Conservation (phyloP, 2,797 vertebrate species). For the Oophaga sylvatica region DNA sequence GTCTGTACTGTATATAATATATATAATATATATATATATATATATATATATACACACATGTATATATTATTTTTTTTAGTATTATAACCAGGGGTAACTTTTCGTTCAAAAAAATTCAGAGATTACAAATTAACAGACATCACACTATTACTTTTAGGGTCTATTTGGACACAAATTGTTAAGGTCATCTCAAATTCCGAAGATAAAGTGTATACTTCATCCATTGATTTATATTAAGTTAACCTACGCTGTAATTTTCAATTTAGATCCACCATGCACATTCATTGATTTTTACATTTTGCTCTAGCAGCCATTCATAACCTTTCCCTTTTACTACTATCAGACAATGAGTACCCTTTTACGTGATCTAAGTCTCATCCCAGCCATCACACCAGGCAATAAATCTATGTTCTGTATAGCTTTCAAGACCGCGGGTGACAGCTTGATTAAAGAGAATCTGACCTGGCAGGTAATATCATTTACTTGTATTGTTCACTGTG, state of each 20-base stretch:
- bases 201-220: background rate
- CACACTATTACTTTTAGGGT: no score
- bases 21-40: no score
- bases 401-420: background rate
- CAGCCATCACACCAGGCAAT: background rate
- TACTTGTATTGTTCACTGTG: background rate
- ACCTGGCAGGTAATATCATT: slow-evolving; percentile 2
- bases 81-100: no score
- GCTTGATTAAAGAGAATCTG: slow-evolving; percentile 2
- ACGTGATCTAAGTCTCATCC: background rate
- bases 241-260: background rate
- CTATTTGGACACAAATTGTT: background rate
- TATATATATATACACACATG: no score
- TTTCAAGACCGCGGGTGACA: background rate
- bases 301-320: slow-evolving; percentile 2
- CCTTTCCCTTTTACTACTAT: slow-evolving; percentile 8
- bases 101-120: no score
- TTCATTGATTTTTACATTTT: slow-evolving; percentile 5
- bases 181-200: background rate
- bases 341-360: background rate
- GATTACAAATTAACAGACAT: no score
- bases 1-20: no score
- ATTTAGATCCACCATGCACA: background rate
- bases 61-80: no score
- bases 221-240: background rate